Percentiles rank a stretch among this genome's conserved stretches.
Evolutionary conservation across 2,888 invertebrate genomes (phyloP).

Genomic region (Adineta ricciae): DNA sequence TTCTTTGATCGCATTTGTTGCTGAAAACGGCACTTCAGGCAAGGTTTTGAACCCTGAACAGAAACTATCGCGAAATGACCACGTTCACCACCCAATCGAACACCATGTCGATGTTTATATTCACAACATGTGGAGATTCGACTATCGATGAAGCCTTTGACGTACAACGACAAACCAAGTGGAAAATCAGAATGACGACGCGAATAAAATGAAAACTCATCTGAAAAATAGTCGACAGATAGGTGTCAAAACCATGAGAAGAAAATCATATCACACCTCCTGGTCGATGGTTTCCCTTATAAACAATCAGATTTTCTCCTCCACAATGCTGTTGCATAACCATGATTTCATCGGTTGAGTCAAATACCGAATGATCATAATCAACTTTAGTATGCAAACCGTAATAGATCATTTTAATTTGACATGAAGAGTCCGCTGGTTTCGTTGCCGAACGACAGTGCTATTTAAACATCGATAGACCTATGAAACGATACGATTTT

Average conservation of each 20-base stretch:
- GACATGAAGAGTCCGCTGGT: not conserved
- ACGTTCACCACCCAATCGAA: not conserved
- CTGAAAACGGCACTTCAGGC: not conserved
- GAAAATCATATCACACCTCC: not conserved
- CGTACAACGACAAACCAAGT: not conserved
- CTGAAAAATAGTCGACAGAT: not conserved
- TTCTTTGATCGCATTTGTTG: not conserved
- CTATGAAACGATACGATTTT: no score
- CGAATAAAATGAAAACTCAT: not conserved
- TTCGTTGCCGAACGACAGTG: not conserved
- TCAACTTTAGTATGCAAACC: not conserved
- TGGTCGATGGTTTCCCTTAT: not conserved
- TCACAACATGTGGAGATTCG: constrained; percentile 12
- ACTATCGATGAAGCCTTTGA: not conserved
- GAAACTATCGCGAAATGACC: not conserved
- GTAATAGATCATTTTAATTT: not conserved
- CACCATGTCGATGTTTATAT: not conserved
- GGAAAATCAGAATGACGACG: not conserved
- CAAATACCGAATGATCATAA: not conserved
- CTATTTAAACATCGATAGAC: not conserved
- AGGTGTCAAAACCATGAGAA: not conserved
- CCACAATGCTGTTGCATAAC: not conserved
- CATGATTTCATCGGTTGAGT: not conserved
- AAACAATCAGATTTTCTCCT: not conserved
- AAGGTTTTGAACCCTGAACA: not conserved